Base-by-base conservation (phyloP, 1,140 invertebrate species). In the Choristoneura fumiferana region DNA sequence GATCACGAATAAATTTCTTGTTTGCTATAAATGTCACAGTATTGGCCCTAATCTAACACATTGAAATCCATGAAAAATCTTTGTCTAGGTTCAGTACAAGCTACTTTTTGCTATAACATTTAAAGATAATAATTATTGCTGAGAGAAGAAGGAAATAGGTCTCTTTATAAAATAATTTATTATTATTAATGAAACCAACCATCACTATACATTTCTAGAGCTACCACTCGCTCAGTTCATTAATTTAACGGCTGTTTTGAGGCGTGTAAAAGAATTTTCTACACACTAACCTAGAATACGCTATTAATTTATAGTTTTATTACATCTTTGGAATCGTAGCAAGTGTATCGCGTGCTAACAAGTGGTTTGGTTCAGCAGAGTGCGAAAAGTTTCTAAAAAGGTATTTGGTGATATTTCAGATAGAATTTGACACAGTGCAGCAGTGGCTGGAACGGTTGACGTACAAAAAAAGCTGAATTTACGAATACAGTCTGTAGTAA, bases 201-300 rank as follows among this genome's bases (percentile, higher is more conserved):
- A 13, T 43, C 4, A 4, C n/a, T 43, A 13, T 12, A 43, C 12
- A 22, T 29, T 22, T n/a, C 43, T n/a, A 49, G 43, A 49, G 43
- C n/a, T n/a, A n/a, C n/a, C 18, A 49, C 18, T 45, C 17, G 40
- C 18, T 29, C 43, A 22, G 8, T 18, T 22, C 18, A 49, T 49
- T 33, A 49, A 8, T 52, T 56, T 61, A 62, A 57, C 60, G 45
- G 54, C 37, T 14, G 52, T 39, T 39, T 35, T 53, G 12, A 38
- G 45, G 43, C 54, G 37, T 53, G 43, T 49, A 39, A 59, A 57
- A 57, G 35, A 54, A 57, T 62, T 57, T 62, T 36, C 38, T 55
- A 57, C 60, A 61, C 54, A 62, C 36, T 62, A 57, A 62, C 54
- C 54, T 29, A 62, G 5, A 22, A 29, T 59, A 54, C 8, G 59